Evolutionary conservation across 2,888 invertebrate genomes (phyloP).

Genomic region (Pharmacophagus antenor): DNA sequence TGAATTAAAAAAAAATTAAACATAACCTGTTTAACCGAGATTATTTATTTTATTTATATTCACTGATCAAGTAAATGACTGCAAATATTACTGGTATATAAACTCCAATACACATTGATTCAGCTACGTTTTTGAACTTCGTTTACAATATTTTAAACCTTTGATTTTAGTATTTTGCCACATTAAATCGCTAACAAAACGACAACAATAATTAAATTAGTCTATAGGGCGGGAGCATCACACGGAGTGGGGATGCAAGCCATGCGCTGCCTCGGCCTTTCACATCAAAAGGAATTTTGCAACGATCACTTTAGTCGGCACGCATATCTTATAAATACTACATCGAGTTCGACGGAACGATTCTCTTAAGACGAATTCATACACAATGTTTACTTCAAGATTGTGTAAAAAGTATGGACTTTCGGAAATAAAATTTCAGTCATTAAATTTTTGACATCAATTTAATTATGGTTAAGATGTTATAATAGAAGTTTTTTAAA

Average conservation of each 20-base stretch:
- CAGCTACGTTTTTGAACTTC: background rate
- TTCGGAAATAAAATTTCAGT: background rate
- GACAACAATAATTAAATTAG: conserved; percentile 12
- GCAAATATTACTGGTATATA: too few species aligned
- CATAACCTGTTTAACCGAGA: too few species aligned
- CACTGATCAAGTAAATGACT: too few species aligned
- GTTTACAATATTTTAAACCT: background rate
- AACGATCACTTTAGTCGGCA: conserved; percentile 10
- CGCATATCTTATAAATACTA: conserved; percentile 16
- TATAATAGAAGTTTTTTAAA: too few species aligned
- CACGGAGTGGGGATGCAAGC: conserved; percentile 23
- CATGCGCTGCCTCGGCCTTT: conserved; percentile 18
- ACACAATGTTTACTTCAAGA: background rate
- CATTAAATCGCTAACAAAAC: background rate
- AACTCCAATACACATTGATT: too few species aligned
- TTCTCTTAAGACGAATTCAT: background rate
- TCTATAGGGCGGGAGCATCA: conserved; percentile 15
- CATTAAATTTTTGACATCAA: too few species aligned
- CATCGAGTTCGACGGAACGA: conserved; percentile 24
- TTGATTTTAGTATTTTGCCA: background rate
- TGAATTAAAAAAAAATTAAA: too few species aligned
- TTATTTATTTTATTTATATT: too few species aligned
- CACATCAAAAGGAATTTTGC: conserved; percentile 16
- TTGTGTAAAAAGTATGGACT: background rate
- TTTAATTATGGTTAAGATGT: too few species aligned